phyloP scores from a whole-genome alignment of 2,113 vertebrate species.

The Gallinago undulata region DNA sequence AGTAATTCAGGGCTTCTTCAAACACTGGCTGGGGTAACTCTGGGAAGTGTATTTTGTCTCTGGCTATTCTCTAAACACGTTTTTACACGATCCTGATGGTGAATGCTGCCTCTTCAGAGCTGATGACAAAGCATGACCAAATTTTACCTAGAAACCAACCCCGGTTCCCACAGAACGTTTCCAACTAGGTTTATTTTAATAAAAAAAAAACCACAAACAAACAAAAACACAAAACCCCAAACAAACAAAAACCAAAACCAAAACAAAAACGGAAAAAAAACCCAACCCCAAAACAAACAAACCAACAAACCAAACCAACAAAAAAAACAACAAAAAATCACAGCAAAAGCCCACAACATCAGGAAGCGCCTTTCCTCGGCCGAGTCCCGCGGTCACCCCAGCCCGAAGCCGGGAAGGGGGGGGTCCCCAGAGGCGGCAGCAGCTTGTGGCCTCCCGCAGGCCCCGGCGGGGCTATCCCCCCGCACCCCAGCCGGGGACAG shows the following conservation, averaged over 20 bases:
- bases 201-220: not conserved
- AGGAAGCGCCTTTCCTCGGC: accelerated
- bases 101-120: not conserved
- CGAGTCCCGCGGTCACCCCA: accelerated
- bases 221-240: no score
- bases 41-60: not conserved
- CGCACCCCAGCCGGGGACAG: not conserved
- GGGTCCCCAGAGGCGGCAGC: no score
- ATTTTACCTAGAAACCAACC: not conserved
- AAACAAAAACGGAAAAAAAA: no score
- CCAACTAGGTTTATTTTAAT: no score
- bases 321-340: no score
- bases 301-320: not conserved
- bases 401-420: not conserved
- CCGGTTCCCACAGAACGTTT: not conserved
- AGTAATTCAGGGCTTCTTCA: not conserved
- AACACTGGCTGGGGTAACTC: not conserved
- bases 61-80: not conserved
- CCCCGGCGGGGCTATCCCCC: not conserved
- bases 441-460: not conserved
- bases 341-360: no score
- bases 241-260: no score
- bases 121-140: no score
- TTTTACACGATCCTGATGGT: not conserved
- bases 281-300: no score